Evolutionary conservation across 1,140 invertebrate genomes (phyloP), one percentile per base, ranked within the genome.

Genomic region (Elymnias hypermnestra): DNA sequence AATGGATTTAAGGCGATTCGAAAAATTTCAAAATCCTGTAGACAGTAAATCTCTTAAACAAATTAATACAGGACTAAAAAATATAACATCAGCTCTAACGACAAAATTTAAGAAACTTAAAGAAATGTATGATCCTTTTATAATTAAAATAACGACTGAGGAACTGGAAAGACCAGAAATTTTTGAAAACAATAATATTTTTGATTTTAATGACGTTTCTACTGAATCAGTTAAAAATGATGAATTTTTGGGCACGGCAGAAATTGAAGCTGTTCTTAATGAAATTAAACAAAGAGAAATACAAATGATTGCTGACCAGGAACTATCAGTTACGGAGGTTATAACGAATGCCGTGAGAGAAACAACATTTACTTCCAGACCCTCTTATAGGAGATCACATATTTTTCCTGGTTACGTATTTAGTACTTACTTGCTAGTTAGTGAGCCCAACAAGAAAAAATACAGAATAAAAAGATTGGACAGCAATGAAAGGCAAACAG

Each of bases 261-360:
- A 67, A 53, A 61, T 79, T 31, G 70, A 74, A 57, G 54, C 39
- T 6, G 26, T 72, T 22, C 54, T 78, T 4, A 62, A 71, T 45
- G 57, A 61, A 17, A 66, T 79, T 6, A 83, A 75, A 56, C 41
- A 53, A 13, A 70, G 52, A 53, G 59, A 69, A 25, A 36, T 70
- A 6, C 21, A 71, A 41, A 66, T 58, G 33, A 47, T 73, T n/a
- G 22, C 55, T 3, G 49, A 63, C 18, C 48, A 71, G 29, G 55
- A 44, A 5, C 67, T 61, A 4, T 51, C 43, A 13, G 9, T 74
- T 9, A 46, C 53, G 1, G 57, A 63, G 38, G 28, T 78, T 12
- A 65, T 77, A 26, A 61, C 53, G 1, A 70, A 51, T 37, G 48
- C 71, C 17, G 72, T 63, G 1, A 74, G 63, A 1, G 66, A 72